Base-by-base conservation (phyloP, 2,797 vertebrate genomes). In the Diplodus sargus region DNA sequence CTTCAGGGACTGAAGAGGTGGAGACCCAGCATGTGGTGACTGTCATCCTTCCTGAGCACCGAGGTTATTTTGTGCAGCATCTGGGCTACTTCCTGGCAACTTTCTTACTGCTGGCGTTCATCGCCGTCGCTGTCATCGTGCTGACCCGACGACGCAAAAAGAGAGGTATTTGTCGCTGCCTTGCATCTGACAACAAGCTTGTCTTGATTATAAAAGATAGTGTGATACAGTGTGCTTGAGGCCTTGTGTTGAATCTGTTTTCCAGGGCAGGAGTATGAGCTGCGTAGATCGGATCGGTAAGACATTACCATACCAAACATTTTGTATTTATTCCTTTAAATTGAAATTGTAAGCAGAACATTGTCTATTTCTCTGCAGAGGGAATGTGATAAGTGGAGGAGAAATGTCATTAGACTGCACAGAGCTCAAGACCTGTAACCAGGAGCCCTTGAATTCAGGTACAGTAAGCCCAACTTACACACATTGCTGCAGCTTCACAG, bases 51-150 rank as follows among this genome's bases (percentile, higher is more conserved):
- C 97, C 97, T 0, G 98, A 99, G 90, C 91, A 94, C 71, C 93
- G 95, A 5, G 77, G 94, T 30, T 96, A 97, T 72, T 96, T 98
- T 30, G 93, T 97, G 91, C 97, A 99, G 89, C 97, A 98, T 91
- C 85, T 98, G 88, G 97, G 97, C 75, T 99, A 98, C 78, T 91
- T 99, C 91, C 92, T 99, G 95, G 96, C 96, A 0, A 96, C 96
- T 0, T 95, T 98, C 81, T 79, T 98, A 42, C 94, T 99, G 75
- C 96, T 99, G 87, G 85, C 96, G 5, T 76, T 98, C 30, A 87
- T 99, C 45, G 94, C 97, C 20, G 91, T 96, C 56, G 89, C 95
- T 0, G 93, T 96, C 7, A 82, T 96, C 9, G 89, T 97, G 51
- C 76, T 96, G 83, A 96, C 96, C 1, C 95, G 96, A 28, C 91